Percentiles rank a stretch among this genome's conserved stretches.
These are phyloP conservation scores for Glaucidium brasilianum DNA, from an alignment of 2,113 vertebrate species.

Conservation along the genomic window DNA sequence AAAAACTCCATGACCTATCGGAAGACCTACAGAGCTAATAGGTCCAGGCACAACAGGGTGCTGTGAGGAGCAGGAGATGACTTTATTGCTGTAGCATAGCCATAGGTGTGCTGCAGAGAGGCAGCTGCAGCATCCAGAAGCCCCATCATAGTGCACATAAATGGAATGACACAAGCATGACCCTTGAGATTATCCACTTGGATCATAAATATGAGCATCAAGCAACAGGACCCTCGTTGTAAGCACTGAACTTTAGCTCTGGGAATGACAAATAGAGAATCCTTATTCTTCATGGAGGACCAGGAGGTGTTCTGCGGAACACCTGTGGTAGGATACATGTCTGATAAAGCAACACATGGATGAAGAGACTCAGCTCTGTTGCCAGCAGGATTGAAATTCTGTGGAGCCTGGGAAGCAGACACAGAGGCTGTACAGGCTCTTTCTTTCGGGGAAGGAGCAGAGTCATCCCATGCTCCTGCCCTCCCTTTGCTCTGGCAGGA, in stretches of 20 bases:
- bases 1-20: not conserved
- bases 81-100: not conserved
- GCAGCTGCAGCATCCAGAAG: not conserved
- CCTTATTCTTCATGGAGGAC: not conserved
- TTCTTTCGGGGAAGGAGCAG: not conserved
- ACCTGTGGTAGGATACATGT: not conserved
- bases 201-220: not conserved
- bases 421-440: rapidly evolving
- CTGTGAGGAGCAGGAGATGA: not conserved
- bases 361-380: not conserved
- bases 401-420: not conserved
- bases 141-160: rapidly evolving
- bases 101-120: not conserved
- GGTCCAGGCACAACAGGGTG: not conserved
- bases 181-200: not conserved
- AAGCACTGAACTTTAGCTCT: not conserved
- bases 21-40: not conserved
- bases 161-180: not conserved
- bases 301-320: not conserved
- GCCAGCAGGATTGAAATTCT: not conserved
- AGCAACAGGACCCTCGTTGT: not conserved
- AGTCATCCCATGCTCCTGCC: not conserved
- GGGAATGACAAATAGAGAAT: not conserved
- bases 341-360: not conserved
- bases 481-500: not conserved